Conservation (phyloP, 1,140 invertebrate genomes). For the Drosophila triauraria region DNA sequence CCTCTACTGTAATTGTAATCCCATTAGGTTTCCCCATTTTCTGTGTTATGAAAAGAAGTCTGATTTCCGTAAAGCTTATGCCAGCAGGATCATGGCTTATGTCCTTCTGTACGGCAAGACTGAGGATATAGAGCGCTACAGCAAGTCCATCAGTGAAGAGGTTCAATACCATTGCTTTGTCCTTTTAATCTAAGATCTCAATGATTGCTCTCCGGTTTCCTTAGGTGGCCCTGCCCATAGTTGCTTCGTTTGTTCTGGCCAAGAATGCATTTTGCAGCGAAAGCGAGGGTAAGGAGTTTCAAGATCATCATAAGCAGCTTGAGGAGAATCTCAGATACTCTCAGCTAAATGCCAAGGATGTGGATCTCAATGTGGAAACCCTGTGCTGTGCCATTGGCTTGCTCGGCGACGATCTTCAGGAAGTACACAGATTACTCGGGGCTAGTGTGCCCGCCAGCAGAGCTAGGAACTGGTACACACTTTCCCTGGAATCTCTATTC, state of each 20-base stretch:
- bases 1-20: neutral
- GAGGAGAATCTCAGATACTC: conserved; percentile 28
- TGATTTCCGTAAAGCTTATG: conserved; percentile 42
- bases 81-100: conserved; percentile 48
- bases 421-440: conserved; percentile 39
- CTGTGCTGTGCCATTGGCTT: conserved; percentile 33
- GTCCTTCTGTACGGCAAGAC: conserved; percentile 47
- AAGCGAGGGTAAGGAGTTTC: conserved; percentile 24
- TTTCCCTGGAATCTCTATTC: conserved; percentile 33
- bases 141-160: conserved; percentile 19
- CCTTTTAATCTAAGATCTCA: no score
- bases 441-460: neutral
- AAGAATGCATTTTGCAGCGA: conserved; percentile 29
- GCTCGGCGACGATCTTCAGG: conserved; percentile 44
- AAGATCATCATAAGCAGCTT: conserved; percentile 27
- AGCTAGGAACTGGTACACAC: conserved; percentile 40
- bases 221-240: conserved; percentile 21
- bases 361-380: conserved; percentile 36
- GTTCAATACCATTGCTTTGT: neutral
- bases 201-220: no score
- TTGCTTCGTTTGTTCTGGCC: conserved; percentile 35
- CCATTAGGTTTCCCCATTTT: conserved; percentile 66
- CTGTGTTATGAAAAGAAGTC: conserved; percentile 58
- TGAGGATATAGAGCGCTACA: conserved; percentile 44
- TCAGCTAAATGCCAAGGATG: conserved; percentile 16